A percentile compares a stretch with the other conserved stretches of the same genome.
phyloP scores from a whole-genome alignment of 2,888 invertebrate species.

The Aporophyla nigra region DNA sequence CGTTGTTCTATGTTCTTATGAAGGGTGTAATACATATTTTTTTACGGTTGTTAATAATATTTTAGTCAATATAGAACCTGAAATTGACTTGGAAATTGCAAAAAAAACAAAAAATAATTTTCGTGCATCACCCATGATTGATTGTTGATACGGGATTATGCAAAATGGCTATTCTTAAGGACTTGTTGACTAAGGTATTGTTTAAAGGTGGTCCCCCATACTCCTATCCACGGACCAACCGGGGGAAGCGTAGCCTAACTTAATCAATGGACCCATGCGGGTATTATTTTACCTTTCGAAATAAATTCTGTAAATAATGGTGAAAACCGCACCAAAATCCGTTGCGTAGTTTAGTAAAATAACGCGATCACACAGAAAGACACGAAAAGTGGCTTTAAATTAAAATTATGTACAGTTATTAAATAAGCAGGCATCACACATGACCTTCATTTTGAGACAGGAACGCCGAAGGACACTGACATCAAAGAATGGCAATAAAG shows the following conservation, averaged over 20 bases:
- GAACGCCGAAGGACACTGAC: constrained; percentile 10
- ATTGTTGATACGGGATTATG: neutral
- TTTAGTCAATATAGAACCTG: neutral
- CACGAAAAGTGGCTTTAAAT: neutral
- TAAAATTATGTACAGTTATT: neutral
- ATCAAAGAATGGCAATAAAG: constrained; percentile 28
- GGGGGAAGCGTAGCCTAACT: too few species aligned
- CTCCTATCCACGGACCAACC: too few species aligned
- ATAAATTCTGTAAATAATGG: neutral
- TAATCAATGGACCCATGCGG: too few species aligned
- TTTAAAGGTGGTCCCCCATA: too few species aligned
- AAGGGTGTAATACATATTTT: too few species aligned
- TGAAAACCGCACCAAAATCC: neutral
- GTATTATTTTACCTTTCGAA: neutral
- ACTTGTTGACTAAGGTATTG: too few species aligned
- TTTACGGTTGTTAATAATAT: too few species aligned
- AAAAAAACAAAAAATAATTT: neutral
- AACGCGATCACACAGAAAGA: neutral
- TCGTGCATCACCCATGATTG: neutral
- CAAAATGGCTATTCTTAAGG: neutral
- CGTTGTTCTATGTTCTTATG: neutral
- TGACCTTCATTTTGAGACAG: constrained; percentile 11
- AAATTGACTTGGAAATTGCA: neutral
- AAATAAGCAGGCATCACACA: neutral
- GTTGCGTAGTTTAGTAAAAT: neutral